A percentile compares a stretch with the other conserved stretches of the same genome.
Conservation (phyloP, 1,140 invertebrate genomes). For the Ganaspis sp. region DNA sequence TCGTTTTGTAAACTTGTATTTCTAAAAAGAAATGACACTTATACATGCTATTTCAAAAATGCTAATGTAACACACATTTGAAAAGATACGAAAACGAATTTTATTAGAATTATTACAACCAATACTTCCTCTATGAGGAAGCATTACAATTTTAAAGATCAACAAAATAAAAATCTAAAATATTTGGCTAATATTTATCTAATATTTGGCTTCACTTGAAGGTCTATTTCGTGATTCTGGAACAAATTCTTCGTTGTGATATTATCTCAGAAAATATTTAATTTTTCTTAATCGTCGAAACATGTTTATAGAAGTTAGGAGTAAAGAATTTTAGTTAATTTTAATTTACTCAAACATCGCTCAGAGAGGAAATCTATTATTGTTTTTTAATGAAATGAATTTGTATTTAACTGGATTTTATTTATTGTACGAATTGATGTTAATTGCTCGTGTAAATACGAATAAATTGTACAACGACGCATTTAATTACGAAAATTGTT, state of each 20-base stretch:
- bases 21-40: too few species aligned
- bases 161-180: too few species aligned
- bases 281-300: too few species aligned
- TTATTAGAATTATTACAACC: too few species aligned
- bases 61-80: too few species aligned
- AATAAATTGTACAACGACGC: slow-evolving; percentile 16
- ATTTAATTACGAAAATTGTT: neutral
- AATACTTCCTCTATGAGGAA: too few species aligned
- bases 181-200: too few species aligned
- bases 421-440: neutral
- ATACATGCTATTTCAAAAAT: too few species aligned
- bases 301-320: neutral
- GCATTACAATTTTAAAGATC: too few species aligned
- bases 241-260: slow-evolving; percentile 18
- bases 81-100: too few species aligned
- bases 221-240: neutral
- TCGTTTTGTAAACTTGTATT: too few species aligned
- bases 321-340: neutral
- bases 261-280: neutral
- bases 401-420: neutral
- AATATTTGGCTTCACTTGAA: neutral
- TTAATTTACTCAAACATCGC: neutral
- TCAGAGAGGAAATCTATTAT: neutral
- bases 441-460: neutral
- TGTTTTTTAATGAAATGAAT: neutral